phyloP scores from a whole-genome alignment of 2,888 invertebrate genomes.

The Amphipoea lucens region DNA sequence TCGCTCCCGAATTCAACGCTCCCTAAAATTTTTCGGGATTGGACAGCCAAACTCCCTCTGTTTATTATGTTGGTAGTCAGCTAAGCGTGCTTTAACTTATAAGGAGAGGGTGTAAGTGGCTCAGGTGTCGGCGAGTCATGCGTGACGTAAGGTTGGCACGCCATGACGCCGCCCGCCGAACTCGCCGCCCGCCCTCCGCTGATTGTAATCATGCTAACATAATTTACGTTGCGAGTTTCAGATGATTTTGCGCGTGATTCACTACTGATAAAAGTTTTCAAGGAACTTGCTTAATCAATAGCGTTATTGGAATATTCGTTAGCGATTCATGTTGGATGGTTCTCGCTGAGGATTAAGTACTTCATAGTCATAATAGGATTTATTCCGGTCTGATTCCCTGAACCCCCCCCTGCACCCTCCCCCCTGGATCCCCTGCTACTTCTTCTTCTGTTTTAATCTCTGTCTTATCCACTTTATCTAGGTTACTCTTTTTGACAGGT shows the following conservation, averaged over 20 bases:
- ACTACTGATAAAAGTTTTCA: conserved; percentile 66
- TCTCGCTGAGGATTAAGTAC: conserved; percentile 2
- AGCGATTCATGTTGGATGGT: not conserved
- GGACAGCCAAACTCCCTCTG: not conserved
- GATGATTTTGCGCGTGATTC: conserved; percentile 77
- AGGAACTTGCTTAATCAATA: conserved; percentile 51
- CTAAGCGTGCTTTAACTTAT: conserved; percentile 3
- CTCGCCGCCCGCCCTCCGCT: conserved; percentile 61
- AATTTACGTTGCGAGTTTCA: conserved; percentile 76
- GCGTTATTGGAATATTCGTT: conserved; percentile 5
- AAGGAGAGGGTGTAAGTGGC: conserved; percentile 44
- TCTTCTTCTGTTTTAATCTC: too few species aligned
- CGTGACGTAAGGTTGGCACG: conserved; percentile 80
- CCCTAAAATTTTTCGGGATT: not conserved
- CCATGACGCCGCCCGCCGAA: conserved; percentile 68
- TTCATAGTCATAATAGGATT: not conserved
- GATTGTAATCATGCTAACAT: conserved; percentile 84
- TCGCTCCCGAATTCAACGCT: not conserved
- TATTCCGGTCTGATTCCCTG: too few species aligned
- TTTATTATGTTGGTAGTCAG: not conserved
- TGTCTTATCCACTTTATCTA: too few species aligned
- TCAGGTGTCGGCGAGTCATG: conserved; percentile 57
- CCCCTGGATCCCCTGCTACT: too few species aligned
- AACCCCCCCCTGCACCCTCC: too few species aligned
- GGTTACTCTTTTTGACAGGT: too few species aligned